These are phyloP conservation scores for Oeneis ivallda DNA, from an alignment of 2,888 invertebrate genomes.

Conservation along the genomic window DNA sequence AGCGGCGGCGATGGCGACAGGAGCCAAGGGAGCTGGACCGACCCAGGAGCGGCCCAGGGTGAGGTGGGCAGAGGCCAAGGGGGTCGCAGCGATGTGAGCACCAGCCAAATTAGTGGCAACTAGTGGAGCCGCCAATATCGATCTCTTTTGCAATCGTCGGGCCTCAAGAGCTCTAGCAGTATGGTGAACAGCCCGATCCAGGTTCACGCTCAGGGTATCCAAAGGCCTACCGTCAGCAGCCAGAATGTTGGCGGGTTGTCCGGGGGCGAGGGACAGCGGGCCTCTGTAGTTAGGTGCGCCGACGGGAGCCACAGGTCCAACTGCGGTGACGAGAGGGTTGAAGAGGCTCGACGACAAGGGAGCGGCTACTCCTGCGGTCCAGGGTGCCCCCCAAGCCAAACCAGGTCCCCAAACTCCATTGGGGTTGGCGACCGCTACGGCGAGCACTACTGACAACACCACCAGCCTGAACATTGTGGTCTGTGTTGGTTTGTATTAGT, in stretches of 20 bases:
- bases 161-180: conserved; percentile 63
- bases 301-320: conserved; percentile 47
- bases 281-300: conserved; percentile 62
- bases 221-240: conserved; percentile 72
- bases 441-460: conserved; percentile 84
- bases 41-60: conserved; percentile 13
- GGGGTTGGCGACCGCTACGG: conserved; percentile 78
- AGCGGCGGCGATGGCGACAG: conserved; percentile 7
- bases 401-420: conserved; percentile 46
- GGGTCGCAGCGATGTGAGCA: background rate
- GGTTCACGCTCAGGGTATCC: conserved; percentile 71
- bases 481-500: conserved; percentile 71
- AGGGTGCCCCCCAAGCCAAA: background rate
- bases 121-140: conserved; percentile 31
- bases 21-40: conserved; percentile 11
- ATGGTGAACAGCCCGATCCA: conserved; percentile 70
- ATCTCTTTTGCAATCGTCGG: conserved; percentile 59
- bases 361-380: conserved; percentile 25
- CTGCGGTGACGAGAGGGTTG: background rate
- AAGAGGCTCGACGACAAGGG: conserved; percentile 39
- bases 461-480: conserved; percentile 82
- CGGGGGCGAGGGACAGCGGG: conserved; percentile 71
- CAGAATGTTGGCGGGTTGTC: conserved; percentile 71
- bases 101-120: background rate
- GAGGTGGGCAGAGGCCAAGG: background rate